Evolutionary conservation across 2,888 invertebrate species (phyloP), one percentile per base, ranked within the genome.

Genomic region (Rhagium mordax): DNA sequence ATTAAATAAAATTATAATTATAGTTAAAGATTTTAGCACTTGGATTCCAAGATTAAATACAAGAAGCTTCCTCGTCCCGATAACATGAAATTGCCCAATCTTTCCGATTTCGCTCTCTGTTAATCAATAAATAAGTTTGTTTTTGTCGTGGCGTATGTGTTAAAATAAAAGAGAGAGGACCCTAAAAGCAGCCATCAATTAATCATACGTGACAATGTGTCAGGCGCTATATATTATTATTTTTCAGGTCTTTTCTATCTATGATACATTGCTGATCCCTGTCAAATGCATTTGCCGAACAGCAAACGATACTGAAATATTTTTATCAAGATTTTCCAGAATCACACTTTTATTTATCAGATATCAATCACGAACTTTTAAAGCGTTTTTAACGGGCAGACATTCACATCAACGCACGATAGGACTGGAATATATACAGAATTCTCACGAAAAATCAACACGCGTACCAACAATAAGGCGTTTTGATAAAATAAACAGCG

Each of bases 161-260:
- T 64, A 59, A 66, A 72, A 72, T 69, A 67, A 72, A 72, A 65
- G 72, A 55, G 72, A 55, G 70, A 68, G 33, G 66, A 59, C 53
- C 57, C 49, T 75, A 61, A 75, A 70, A 72, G 72, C 70, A 62
- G 65, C 74, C 67, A 66, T 75, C 74, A 70, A 84, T 84, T 84
- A 83, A 84, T 84, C 84, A 83, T 74, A 80, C 71, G 75, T 82
- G 83, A 83, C 84, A 83, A 81, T 82, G 82, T 82, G 82, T 83
- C 83, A 82, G 80, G 78, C 77, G 79, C 81, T 81, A 83, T 83
- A 83, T 83, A 82, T 83, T 83, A 83, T 83, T 83, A 83, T 83
- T 83, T 65, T 83, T 78, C 79, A 77, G 81, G 80, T 81, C 79
- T 81, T 81, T 81, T 79, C 77, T 78, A 75, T 77, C 71, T 71